These are phyloP conservation scores for Oryzias melastigma DNA, from an alignment of 2,113 vertebrate genomes.

Conservation along the genomic window DNA sequence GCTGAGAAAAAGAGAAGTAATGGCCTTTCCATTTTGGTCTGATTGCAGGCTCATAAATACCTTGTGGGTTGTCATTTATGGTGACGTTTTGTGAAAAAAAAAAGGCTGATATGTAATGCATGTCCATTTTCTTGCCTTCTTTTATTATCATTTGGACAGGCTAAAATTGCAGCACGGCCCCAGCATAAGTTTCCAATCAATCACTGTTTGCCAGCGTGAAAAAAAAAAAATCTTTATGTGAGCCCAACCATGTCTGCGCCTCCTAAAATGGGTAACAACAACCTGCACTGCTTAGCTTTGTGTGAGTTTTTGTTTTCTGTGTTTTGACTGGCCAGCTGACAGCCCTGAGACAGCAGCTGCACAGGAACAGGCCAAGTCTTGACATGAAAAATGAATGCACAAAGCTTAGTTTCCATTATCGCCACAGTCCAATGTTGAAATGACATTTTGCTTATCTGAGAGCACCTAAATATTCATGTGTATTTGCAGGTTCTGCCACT, in stretches of 20 bases:
- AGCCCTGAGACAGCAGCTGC: too few species aligned
- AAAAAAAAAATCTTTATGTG: background rate
- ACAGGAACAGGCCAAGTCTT: background rate
- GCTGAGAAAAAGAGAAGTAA: too few species aligned
- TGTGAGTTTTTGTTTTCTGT: conserved; percentile 10
- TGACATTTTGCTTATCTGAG: conserved; percentile 36
- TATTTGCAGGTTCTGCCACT: conserved; percentile 8
- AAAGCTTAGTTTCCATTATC: conserved; percentile 34
- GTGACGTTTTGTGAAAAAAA: conserved; percentile 28
- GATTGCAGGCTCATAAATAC: conserved; percentile 50
- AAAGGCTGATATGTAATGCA: conserved; percentile 4
- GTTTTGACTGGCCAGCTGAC: too few species aligned
- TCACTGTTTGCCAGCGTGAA: conserved; percentile 15
- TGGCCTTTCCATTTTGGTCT: too few species aligned
- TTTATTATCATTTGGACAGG: background rate
- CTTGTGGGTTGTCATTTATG: conserved; percentile 48
- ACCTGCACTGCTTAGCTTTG: conserved; percentile 10
- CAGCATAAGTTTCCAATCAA: background rate
- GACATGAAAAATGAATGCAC: background rate
- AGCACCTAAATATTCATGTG: conserved; percentile 3
- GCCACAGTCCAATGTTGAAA: conserved; percentile 3
- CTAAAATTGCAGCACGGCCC: background rate
- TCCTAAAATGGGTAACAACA: conserved; percentile 27
- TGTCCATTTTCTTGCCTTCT: background rate
- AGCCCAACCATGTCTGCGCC: conserved; percentile 15